Evolutionary conservation across 2,797 vertebrate species (phyloP).

Genomic region (Gephyroberyx darwinii): DNA sequence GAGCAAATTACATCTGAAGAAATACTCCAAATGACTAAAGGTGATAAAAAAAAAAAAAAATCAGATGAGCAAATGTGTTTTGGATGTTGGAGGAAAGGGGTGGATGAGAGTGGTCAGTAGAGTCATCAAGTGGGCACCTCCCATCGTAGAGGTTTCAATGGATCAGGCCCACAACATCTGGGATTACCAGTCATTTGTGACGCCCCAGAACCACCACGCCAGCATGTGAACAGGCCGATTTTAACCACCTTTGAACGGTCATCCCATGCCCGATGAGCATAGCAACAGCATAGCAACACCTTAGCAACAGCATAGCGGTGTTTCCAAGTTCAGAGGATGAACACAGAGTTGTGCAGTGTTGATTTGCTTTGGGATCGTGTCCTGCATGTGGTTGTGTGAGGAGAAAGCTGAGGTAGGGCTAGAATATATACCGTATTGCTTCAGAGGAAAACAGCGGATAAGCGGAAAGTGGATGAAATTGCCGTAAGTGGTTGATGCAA

Average conservation of each 20-base stretch:
- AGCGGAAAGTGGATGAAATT: too few relatives aligned
- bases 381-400: not conserved
- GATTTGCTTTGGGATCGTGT: not conserved
- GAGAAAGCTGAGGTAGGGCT: too few relatives aligned
- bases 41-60: too few relatives aligned
- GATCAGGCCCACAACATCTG: slow-evolving; percentile 31
- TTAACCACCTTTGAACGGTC: slow-evolving; percentile 41
- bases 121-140: slow-evolving; percentile 11
- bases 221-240: slow-evolving; percentile 39
- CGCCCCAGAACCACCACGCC: slow-evolving; percentile 37
- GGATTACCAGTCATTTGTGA: slow-evolving; percentile 47
- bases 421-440: too few relatives aligned
- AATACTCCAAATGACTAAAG: too few relatives aligned
- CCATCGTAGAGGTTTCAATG: slow-evolving; percentile 47
- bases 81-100: not conserved
- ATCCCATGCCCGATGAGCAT: slow-evolving; percentile 18
- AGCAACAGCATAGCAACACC: slow-evolving; percentile 1
- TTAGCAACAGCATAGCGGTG: not conserved
- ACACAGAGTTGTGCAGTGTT: not conserved
- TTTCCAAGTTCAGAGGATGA: slow-evolving; percentile 14
- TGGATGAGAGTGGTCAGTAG: slow-evolving; percentile 4
- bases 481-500: too few relatives aligned
- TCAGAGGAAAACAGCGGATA: too few relatives aligned
- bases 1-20: too few relatives aligned
- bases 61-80: too few relatives aligned